Base-by-base conservation (phyloP, 2,113 vertebrate species). In the Zeus faber region DNA sequence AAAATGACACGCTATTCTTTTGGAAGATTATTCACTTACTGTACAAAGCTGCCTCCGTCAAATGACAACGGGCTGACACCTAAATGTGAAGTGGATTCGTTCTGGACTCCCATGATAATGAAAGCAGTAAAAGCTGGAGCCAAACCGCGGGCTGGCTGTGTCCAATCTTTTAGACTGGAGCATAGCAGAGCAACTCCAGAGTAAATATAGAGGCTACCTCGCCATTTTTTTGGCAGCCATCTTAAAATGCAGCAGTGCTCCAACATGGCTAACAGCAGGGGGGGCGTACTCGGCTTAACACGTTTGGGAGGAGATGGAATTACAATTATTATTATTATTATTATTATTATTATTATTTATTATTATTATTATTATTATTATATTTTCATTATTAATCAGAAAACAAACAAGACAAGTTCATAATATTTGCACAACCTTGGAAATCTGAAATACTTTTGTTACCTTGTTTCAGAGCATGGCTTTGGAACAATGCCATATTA, bases 161-260 rank as follows among this genome's bases (percentile, higher is more conserved):
- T 83, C 79, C 70, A 82, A 82, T 85, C 70, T 78, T 58, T 79
- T 74, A 41, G 72, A 84, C 53, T 62, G 74, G 64, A 70, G 63
- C 70, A 62, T 58, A 53, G 62, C 70, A 41, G 54, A 69, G 70
- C 53, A 70, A 68, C 82, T 60, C 54, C 20, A 66, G 20, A 17
- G 64, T 77, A 79, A 78, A 82, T 77, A 84, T 81, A 78, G 72
- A 73, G 55, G 44, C 70, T 43, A 46, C 54, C 41, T 60, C 57
- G 43, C 75, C 71, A 76, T 77, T 61, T 78, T 61, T 76, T 77
- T 66, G 79, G 79, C 62, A 78, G 77, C 81, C 79, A 83, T 85
- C 62, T 85, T 84, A 79, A 65, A 65, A 65, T 18, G 46, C 20
- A 41, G 71, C 17, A 26, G 24, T 6, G 65, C 48, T 60, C 55